phyloP scores from a whole-genome alignment of 2,113 vertebrate genomes.

The Lucifuga dentata region DNA sequence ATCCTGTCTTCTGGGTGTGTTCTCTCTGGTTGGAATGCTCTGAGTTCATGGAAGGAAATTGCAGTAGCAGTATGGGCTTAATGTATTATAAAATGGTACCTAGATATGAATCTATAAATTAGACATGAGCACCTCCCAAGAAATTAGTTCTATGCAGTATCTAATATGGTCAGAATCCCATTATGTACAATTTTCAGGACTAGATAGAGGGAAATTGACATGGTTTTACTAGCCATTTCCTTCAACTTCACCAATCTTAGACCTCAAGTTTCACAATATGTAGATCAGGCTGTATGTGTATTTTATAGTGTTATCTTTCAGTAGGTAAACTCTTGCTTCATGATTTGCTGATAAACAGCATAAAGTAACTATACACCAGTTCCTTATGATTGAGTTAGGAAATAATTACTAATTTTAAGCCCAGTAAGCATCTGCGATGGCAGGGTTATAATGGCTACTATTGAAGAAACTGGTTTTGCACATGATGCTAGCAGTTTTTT shows the following conservation, averaged over 20 bases:
- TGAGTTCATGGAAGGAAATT: slow-evolving; percentile 1
- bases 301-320: slow-evolving; percentile 1
- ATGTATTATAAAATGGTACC: neutral
- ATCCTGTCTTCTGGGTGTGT: slow-evolving; percentile 68
- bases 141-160: neutral
- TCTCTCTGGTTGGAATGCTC: slow-evolving; percentile 15
- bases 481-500: slow-evolving; percentile 4
- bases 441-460: neutral
- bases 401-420: neutral
- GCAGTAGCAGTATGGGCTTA: neutral
- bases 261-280: slow-evolving; percentile 23
- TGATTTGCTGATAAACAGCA: slow-evolving; percentile 4
- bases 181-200: too few species aligned
- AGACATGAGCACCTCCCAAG: neutral
- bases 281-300: neutral
- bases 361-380: neutral
- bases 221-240: too few species aligned
- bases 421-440: neutral
- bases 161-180: neutral
- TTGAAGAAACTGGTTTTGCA: neutral
- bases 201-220: too few species aligned
- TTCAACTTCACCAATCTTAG: neutral
- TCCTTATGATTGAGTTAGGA: neutral
- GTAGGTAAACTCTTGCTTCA: neutral
- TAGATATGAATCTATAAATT: slow-evolving; percentile 4